Conservation (phyloP, 2,888 invertebrate genomes). For the Pollenia labialis region DNA sequence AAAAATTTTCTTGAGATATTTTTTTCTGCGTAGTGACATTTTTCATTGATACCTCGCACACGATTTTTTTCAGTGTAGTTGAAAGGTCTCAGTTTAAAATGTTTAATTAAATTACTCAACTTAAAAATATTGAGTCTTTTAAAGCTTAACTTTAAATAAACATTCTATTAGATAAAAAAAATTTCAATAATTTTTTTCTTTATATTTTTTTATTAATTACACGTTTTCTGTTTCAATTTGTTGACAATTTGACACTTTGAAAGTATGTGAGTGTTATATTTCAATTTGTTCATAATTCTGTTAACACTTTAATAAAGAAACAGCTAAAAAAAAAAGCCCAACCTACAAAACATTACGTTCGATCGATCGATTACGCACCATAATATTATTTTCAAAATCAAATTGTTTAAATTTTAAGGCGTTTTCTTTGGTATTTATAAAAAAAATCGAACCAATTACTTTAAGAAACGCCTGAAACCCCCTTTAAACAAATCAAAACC, state of each 20-base stretch:
- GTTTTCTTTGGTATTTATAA: constrained; percentile 5
- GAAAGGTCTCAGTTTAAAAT: too few relatives aligned
- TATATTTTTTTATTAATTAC: constrained; percentile 52
- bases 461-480: not conserved
- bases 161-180: not conserved
- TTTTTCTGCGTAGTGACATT: too few relatives aligned
- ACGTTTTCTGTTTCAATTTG: constrained; percentile 67
- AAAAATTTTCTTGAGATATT: too few relatives aligned
- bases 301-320: constrained; percentile 58
- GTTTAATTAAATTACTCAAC: too few relatives aligned
- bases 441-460: not conserved
- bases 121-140: too few relatives aligned
- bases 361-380: constrained; percentile 60
- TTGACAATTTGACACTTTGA: constrained; percentile 68
- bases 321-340: constrained; percentile 60
- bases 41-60: too few relatives aligned
- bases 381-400: constrained; percentile 24
- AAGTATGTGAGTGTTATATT: not conserved
- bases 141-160: not conserved
- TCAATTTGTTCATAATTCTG: constrained; percentile 62
- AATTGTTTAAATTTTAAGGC: constrained; percentile 63
- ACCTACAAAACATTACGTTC: constrained; percentile 51
- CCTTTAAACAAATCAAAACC: not conserved
- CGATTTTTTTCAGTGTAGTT: too few relatives aligned
- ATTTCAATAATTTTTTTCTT: constrained; percentile 17